Evolutionary conservation across 2,113 vertebrate genomes (phyloP).

Genomic region (Myanophis thanlyinensis): DNA sequence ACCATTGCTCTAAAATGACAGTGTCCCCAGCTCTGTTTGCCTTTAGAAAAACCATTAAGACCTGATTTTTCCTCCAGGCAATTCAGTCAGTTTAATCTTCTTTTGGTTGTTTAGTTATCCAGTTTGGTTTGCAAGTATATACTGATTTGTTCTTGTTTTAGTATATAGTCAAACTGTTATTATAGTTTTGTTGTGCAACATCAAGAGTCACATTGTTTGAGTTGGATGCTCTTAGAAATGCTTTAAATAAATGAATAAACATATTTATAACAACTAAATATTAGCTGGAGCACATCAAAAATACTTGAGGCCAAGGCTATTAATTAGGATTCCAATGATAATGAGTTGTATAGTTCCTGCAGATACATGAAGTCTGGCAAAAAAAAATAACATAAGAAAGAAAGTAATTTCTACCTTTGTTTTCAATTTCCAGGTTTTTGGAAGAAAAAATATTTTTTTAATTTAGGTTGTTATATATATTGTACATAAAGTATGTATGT

Average conservation of each 20-base stretch:
- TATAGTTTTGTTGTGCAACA: not conserved
- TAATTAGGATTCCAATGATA: not conserved
- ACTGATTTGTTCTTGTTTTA: not conserved
- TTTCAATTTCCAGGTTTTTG: not conserved
- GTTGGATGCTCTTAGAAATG: not conserved
- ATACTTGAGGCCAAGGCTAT: not conserved
- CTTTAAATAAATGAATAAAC: not conserved
- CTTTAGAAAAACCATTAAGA: not conserved
- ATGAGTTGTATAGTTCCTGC: not conserved
- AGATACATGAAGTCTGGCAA: not conserved
- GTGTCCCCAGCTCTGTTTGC: not conserved
- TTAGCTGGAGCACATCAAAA: not conserved
- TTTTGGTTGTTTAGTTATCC: not conserved
- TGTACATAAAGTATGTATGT: not conserved
- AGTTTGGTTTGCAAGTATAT: not conserved
- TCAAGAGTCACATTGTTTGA: not conserved
- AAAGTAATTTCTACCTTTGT: not conserved
- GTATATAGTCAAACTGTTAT: not conserved
- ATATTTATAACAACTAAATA: not conserved
- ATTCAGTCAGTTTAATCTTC: not conserved
- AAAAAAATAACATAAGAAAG: not conserved
- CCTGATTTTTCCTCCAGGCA: not conserved
- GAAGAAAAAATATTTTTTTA: not conserved
- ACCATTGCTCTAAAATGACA: too few relatives aligned
- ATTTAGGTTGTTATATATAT: not conserved